Percentiles rank a stretch among this genome's conserved stretches.
These are phyloP conservation scores for Dasysyrphus albostriatus DNA, from an alignment of 2,888 invertebrate species.

Conservation along the genomic window DNA sequence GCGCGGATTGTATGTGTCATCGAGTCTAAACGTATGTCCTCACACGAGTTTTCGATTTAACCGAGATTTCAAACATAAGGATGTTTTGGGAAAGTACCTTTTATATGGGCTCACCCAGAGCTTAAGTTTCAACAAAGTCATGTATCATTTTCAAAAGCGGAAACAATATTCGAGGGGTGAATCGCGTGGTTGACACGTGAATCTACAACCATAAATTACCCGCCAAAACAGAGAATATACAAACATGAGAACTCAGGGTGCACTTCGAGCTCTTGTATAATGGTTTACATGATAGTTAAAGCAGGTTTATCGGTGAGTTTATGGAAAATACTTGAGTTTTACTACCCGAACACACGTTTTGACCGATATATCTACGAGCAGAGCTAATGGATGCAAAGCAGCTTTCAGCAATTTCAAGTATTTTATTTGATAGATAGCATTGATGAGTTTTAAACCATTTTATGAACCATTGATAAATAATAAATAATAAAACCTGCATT, in stretches of 20 bases:
- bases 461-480: too few relatives aligned
- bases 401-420: not conserved
- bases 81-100: constrained; percentile 23
- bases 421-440: not conserved
- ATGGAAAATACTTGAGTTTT: constrained; percentile 68
- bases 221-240: constrained; percentile 30
- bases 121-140: constrained; percentile 73
- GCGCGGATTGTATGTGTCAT: constrained; percentile 66
- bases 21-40: constrained; percentile 48
- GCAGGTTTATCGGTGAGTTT: constrained; percentile 61
- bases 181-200: constrained; percentile 84
- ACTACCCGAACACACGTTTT: constrained; percentile 60
- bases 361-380: constrained; percentile 33
- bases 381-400: constrained; percentile 35
- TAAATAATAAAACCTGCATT: too few relatives aligned
- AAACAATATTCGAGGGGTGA: constrained; percentile 79
- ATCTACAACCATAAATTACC: constrained; percentile 83
- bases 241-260: constrained; percentile 40
- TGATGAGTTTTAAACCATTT: not conserved
- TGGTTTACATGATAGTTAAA: constrained; percentile 68
- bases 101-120: constrained; percentile 31
- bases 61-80: constrained; percentile 43
- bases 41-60: constrained; percentile 29
- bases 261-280: constrained; percentile 26
- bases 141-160: constrained; percentile 77